Conservation (phyloP, 2,113 vertebrate species). For the Geococcyx californianus region DNA sequence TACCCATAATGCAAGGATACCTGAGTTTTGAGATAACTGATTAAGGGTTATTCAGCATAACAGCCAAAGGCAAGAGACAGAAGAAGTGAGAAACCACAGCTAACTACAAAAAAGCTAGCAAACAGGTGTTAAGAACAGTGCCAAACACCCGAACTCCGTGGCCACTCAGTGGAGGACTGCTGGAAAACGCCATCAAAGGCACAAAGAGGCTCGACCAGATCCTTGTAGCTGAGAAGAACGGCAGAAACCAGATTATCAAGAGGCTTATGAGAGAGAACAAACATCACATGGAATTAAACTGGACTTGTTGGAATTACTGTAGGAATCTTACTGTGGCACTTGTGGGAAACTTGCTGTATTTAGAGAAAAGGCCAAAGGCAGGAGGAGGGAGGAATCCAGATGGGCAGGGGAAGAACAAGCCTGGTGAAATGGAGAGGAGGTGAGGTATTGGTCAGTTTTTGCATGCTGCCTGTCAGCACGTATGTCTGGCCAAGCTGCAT, state of each 20-base stretch:
- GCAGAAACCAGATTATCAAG: neutral
- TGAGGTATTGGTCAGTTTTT: neutral
- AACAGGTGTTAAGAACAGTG: neutral
- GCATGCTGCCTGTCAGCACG: neutral
- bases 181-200: neutral
- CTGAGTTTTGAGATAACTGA: neutral
- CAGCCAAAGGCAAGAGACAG: neutral
- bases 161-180: neutral
- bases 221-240: neutral
- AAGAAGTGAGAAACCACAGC: neutral
- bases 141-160: neutral
- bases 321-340: neutral
- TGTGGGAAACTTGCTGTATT: neutral
- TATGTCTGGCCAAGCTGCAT: neutral
- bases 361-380: neutral
- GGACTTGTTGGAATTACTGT: neutral
- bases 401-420: neutral
- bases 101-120: neutral
- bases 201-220: neutral
- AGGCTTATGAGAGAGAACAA: neutral
- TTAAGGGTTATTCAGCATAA: neutral
- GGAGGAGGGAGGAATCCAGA: neutral
- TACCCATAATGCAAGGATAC: neutral
- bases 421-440: neutral
- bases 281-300: neutral